Base-by-base conservation (phyloP, 64 coral and sea anemone genomes). In the Stichodactyla helianthus region DNA sequence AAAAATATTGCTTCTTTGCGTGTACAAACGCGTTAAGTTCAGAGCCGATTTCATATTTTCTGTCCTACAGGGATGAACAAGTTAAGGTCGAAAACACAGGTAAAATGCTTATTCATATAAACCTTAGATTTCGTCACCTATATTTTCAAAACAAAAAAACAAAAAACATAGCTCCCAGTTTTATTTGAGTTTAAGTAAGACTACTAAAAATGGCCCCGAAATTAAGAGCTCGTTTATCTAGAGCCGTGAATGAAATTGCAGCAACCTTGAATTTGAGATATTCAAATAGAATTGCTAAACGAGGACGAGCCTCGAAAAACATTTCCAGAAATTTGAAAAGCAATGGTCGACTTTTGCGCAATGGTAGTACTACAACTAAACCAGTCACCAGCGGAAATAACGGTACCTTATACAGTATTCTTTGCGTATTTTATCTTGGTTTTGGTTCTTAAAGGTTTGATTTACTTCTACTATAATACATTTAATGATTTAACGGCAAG, bases 71-170 rank as follows among this genome's bases (percentile, higher is more conserved):
- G 78, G 78, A 81, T 52, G 78, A 81, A 81, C 78, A 81, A 54
- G 78, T 81, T 81, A 81, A 81, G 50, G 16, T 81, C 20, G 78
- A 81, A 81, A 81, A 51, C 52, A 20, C 78, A 81, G 78, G 78
- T 81, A 81, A 54, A 54, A 20, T 44, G 35, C 35, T 44, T 44
- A 44, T 44, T 44, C 35, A 44, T 44, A 44, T 44, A 44, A 44
- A 44, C 35, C 35, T 44, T 44, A 44, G 35, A 44, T 44, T 16
- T 71, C 20, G 67, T 22, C 7, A 8, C 7, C 13, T 71, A 22
- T 14, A 26, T 74, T 74, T 31, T 35, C 12, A 15, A 60, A 60
- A 60, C 1, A 35, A 35, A 35, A 35, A 35, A 44, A 44, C 2
- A 44, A 44, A 44, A 44, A 44, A 44, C 35, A 44, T 3, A 44